Evolutionary conservation across 53 echinoderm and acorn worm species (phyloP).

Genomic region (Apostichopus leukothele): DNA sequence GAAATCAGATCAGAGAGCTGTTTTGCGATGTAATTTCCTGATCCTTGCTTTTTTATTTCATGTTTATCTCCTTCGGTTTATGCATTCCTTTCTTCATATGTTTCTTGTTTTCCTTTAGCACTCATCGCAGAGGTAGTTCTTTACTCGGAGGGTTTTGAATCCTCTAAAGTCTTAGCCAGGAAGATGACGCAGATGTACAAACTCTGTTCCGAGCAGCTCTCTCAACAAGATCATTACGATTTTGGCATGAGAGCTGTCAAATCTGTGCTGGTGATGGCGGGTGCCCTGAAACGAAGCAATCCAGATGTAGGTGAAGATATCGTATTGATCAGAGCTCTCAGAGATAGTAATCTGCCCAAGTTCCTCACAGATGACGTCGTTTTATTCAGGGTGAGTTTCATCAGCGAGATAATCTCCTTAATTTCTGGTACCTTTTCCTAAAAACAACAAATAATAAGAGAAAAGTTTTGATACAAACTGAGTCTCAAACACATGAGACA

Average conservation of each 20-base stretch:
- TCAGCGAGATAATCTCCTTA: too few species aligned
- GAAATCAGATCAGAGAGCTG: too few species aligned
- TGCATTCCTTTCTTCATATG: not conserved
- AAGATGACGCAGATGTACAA: slow-evolving; percentile 99
- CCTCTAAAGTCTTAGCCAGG: slow-evolving; percentile 84
- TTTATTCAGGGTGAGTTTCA: slow-evolving; percentile 76
- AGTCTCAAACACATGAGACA: too few species aligned
- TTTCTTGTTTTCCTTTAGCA: slow-evolving; percentile 51
- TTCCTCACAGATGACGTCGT: slow-evolving; percentile 92
- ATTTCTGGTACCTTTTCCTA: too few species aligned
- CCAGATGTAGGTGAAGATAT: slow-evolving; percentile 95
- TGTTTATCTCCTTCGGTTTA: not conserved
- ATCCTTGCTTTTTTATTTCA: not conserved
- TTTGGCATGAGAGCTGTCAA: slow-evolving; percentile 99
- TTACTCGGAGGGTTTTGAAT: slow-evolving; percentile 94
- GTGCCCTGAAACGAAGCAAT: slow-evolving; percentile 92
- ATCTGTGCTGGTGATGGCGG: slow-evolving; percentile 97
- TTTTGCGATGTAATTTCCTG: too few species aligned
- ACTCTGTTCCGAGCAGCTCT: slow-evolving; percentile 97
- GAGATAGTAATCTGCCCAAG: slow-evolving; percentile 98
- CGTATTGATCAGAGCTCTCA: slow-evolving; percentile 93
- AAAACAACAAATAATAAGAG: too few species aligned
- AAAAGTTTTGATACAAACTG: too few species aligned
- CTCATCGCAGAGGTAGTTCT: slow-evolving; percentile 97
- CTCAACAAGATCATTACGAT: slow-evolving; percentile 99